Evolutionary conservation across 2,113 vertebrate genomes (phyloP), one percentile per base, ranked within the genome.

Genomic region (Ardeotis arabs): DNA sequence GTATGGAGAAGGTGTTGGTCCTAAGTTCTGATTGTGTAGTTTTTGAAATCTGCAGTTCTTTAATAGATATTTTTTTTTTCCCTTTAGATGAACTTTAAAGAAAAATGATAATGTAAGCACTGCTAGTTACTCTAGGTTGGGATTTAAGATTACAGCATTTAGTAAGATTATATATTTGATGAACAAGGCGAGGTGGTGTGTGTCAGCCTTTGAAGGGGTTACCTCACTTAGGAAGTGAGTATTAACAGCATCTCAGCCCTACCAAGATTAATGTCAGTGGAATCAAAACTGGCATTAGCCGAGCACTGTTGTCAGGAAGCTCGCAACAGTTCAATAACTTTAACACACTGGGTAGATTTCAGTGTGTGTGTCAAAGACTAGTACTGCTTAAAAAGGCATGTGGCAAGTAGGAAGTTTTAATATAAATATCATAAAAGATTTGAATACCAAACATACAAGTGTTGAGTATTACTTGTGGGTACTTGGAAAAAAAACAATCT

Each of bases 111-210:
- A 97, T 97, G 95, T 97, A 97, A 97, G 95, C 96, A 95, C 94
- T 95, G 88, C 90, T 95, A 97, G 97, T 97, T 96, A 97, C 95
- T 96, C 84, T 97, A 97, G 96, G 92, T 98, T 97, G 94, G 97
- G 95, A 97, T 98, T 97, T 96, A 97, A 97, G 97, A 98, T 98
- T 97, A 98, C 97, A 95, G 97, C 94, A 97, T 96, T 98, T 97
- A 98, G 97, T 96, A 97, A 97, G 97, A 97, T 97, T 97, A 97
- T 94, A 96, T 88, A 94, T 97, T 96, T 97, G 97, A 95, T 95
- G 95, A 97, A 96, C 97, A 96, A 92, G 95, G 89, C 79, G 89
- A 97, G 97, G 94, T 92, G 96, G 93, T 96, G 89, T 56, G 91
- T 91, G 87, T 90, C 96, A 97, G 88, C 89, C 69, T 82, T 67